Base-by-base conservation (phyloP, 2,888 invertebrate species). In the Arrhopalites spinosus region DNA sequence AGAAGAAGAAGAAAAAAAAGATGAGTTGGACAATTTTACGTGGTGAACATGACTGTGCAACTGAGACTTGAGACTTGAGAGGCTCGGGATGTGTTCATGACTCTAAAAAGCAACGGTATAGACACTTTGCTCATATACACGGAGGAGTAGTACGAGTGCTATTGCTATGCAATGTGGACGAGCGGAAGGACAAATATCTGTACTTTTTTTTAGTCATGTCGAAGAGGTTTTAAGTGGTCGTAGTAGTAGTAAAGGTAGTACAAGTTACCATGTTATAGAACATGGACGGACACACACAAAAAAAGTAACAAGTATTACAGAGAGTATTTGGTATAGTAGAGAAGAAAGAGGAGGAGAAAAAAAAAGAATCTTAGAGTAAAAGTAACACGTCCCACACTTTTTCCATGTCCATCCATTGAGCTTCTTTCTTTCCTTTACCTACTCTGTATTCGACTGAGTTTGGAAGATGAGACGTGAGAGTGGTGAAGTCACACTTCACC, bases 401-500 rank as follows among this genome's bases (percentile, higher is more conserved):
- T 53, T 68, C 68, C 45, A 50, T 74, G 68, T 67, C 61, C 63
- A 71, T 36, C 30, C 56, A 71, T 47, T 68, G 20, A 68, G 71
- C 25, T 59, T 30, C 59, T 23, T 25, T 23, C 27, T 13, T 30
- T 30, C 11, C 59, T 23, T 36, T 59, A 78, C 69, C 82, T 80
- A 79, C 79, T 82, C 78, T 75, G 81, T 82, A 82, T 82, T 82
- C 82, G 79, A 68, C 75, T 77, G 76, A 77, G 78, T 75, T n/a
- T 72, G 78, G 77, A 79, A 68, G 79, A 77, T 77, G 78, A 80
- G 78, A 82, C 82, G 82, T 82, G 82, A 82, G 81, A 82, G 80
- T 78, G 80, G 80, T 79, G 78, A 80, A 82, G 82, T 82, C 82
- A 82, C 82, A 82, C 81, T 81, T 82, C 77, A 72, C 76, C 78